phyloP scores from a whole-genome alignment of 2,113 vertebrate species.

The Corynorhinus townsendii region DNA sequence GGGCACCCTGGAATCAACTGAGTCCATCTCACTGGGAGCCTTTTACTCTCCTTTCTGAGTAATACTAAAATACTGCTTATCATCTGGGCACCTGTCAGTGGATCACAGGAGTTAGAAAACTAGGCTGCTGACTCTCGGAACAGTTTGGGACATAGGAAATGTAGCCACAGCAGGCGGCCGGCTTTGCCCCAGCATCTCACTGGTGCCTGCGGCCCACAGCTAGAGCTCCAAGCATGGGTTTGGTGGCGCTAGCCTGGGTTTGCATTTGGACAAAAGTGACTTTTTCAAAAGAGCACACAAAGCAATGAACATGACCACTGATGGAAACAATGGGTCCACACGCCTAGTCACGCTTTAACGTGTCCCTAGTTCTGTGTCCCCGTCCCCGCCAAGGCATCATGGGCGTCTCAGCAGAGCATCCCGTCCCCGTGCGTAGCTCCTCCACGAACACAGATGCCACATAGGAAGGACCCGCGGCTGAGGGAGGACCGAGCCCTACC shows the following conservation, averaged over 20 bases:
- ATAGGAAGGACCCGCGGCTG: conserved; percentile 32
- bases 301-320: conserved; percentile 56
- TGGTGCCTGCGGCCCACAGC: neutral
- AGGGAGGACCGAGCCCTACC: conserved; percentile 54
- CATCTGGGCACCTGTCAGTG: neutral
- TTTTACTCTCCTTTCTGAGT: neutral
- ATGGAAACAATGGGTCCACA: conserved; percentile 66
- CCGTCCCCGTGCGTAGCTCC: neutral
- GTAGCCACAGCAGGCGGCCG: neutral
- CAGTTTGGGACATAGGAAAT: neutral
- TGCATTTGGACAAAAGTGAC: conserved; percentile 52
- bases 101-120: neutral
- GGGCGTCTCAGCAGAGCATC: neutral
- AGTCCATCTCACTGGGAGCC: neutral
- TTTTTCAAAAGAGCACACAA: conserved; percentile 57
- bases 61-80: neutral
- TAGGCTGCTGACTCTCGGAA: neutral
- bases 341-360: conserved; percentile 32
- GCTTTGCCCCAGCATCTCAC: neutral
- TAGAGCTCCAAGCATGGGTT: neutral
- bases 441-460: conserved; percentile 30
- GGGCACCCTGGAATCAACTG: neutral
- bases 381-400: too few relatives aligned
- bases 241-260: conserved; percentile 5
- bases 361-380: neutral